Conservation (phyloP, 2,888 invertebrate species). For the Rhingia rostrata region DNA sequence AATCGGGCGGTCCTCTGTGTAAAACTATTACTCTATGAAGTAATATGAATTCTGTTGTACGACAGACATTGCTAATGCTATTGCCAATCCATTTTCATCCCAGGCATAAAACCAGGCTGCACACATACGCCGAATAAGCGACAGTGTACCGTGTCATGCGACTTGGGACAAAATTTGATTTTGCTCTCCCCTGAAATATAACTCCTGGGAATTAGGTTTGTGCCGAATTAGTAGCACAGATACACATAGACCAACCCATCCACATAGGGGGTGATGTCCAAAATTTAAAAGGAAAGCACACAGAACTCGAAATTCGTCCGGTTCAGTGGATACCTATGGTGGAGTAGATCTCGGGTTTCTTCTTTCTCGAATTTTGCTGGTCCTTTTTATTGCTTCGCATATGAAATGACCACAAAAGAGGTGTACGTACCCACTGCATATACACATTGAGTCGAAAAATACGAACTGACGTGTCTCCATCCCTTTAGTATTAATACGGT, state of each 20-base stretch:
- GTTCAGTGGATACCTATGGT: constrained; percentile 38
- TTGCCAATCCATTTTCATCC: constrained; percentile 68
- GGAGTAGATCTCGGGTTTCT: constrained; percentile 25
- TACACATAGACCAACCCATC: constrained; percentile 21
- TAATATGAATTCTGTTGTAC: constrained; percentile 64
- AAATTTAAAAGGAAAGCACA: constrained; percentile 38
- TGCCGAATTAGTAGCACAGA: constrained; percentile 64
- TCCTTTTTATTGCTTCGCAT: constrained; percentile 58
- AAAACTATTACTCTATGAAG: constrained; percentile 68
- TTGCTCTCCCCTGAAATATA: constrained; percentile 55
- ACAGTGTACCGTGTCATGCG: constrained; percentile 27
- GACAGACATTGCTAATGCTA: constrained; percentile 68
- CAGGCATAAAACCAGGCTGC: constrained; percentile 59
- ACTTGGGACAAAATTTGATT: constrained; percentile 68
- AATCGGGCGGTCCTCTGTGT: constrained; percentile 63
- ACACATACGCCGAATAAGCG: not conserved
- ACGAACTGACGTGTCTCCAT: constrained; percentile 26
- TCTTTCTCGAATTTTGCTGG: constrained; percentile 4
- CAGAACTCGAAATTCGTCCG: constrained; percentile 9
- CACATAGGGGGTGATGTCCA: constrained; percentile 17
- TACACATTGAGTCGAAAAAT: constrained; percentile 17
- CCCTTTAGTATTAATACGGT: constrained; percentile 66
- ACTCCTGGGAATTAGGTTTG: constrained; percentile 71
- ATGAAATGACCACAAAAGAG: constrained; percentile 59
- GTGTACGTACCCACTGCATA: constrained; percentile 16